A percentile compares a stretch with the other conserved stretches of the same genome.
These are phyloP conservation scores for Eulithis testata DNA, from an alignment of 2,888 invertebrate species.

Conservation along the genomic window DNA sequence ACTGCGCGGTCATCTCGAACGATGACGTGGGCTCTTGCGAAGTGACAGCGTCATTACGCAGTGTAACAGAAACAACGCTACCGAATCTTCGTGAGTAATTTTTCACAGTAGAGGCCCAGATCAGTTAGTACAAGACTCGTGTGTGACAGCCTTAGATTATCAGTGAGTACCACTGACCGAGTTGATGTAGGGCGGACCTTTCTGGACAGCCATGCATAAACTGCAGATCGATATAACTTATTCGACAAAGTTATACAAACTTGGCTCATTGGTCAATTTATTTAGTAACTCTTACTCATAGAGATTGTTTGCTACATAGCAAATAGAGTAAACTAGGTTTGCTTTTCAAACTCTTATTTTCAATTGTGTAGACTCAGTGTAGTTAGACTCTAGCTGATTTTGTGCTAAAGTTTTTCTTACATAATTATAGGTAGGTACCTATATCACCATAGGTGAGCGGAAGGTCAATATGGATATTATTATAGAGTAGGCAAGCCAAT, in stretches of 20 bases:
- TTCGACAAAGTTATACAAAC: constrained; percentile 9
- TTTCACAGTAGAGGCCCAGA: no score
- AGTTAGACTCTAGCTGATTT: no score
- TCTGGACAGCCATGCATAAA: constrained; percentile 14
- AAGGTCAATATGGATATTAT: neutral
- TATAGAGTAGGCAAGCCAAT: constrained; percentile 4
- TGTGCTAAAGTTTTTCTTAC: no score
- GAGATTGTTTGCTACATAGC: neutral
- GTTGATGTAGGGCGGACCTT: constrained; percentile 14
- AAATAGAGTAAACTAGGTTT: no score
- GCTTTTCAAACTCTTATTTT: neutral
- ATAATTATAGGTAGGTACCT: no score
- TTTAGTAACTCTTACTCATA: neutral
- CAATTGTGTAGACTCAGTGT: no score
- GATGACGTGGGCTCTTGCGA: no score
- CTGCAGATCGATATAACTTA: constrained; percentile 10
- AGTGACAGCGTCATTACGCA: no score
- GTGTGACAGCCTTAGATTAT: constrained; percentile 10
- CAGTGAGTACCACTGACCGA: constrained; percentile 15
- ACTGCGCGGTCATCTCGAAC: no score
- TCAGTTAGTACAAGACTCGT: neutral
- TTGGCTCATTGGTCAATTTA: constrained; percentile 10
- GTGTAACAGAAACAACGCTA: no score
- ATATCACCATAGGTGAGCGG: neutral
- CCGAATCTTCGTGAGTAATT: no score